phyloP scores from a whole-genome alignment of 2,888 invertebrate species.

The Graphium colonna region DNA sequence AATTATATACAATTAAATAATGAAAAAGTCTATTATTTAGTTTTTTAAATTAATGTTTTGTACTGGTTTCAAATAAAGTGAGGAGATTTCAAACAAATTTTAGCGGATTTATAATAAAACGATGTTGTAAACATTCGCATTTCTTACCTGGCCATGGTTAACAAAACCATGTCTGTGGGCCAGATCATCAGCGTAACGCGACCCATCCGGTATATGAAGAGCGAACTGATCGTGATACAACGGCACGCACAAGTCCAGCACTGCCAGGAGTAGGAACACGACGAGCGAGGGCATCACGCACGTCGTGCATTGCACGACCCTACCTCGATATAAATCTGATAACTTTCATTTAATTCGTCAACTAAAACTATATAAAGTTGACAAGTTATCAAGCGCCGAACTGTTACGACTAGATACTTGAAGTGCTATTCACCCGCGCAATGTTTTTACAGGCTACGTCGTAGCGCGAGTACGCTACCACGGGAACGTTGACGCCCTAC shows the following conservation, averaged over 20 bases:
- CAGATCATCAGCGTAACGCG: slow-evolving; percentile 53
- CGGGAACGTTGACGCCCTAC: too few relatives aligned
- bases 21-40: too few relatives aligned
- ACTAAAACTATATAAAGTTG: slow-evolving; percentile 10
- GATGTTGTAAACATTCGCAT: too few relatives aligned
- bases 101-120: not conserved
- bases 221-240: slow-evolving; percentile 71
- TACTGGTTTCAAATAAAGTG: not conserved
- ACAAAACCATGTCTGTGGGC: slow-evolving; percentile 71
- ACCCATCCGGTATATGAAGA: slow-evolving; percentile 60
- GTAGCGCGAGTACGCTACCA: slow-evolving; percentile 29
- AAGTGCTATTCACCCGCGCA: slow-evolving; percentile 41
- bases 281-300: slow-evolving; percentile 65
- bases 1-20: too few relatives aligned
- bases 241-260: slow-evolving; percentile 68
- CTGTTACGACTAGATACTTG: slow-evolving; percentile 25
- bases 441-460: slow-evolving; percentile 36
- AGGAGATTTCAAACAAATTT: not conserved
- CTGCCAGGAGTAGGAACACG: slow-evolving; percentile 63
- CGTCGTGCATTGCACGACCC: slow-evolving; percentile 67
- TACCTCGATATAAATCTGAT: slow-evolving; percentile 39
- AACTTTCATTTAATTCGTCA: slow-evolving; percentile 31
- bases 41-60: not conserved
- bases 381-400: not conserved
- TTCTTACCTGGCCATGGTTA: slow-evolving; percentile 72